Evolutionary conservation across 2,113 vertebrate species (phyloP).

Genomic region (Oreochromis aureus): DNA sequence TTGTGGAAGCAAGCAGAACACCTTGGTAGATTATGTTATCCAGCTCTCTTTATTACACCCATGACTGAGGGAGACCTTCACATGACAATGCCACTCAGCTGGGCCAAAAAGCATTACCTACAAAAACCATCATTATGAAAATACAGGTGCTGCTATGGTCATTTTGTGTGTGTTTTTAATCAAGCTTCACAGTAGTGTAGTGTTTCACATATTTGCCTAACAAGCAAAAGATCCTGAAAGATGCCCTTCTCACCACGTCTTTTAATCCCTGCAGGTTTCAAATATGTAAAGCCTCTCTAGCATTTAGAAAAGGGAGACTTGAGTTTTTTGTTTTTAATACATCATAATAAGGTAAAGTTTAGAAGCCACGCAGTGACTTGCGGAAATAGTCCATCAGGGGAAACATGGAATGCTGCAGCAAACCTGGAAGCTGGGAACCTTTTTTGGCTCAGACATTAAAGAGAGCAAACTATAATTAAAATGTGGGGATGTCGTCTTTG

Average conservation of each 20-base stretch:
- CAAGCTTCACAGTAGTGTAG: background rate
- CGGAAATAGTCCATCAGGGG: background rate
- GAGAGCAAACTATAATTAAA: background rate
- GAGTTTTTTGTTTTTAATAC: background rate
- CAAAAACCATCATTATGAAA: background rate
- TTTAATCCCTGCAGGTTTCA: background rate
- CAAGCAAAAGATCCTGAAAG: background rate
- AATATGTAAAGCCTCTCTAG: background rate
- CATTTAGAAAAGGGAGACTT: background rate
- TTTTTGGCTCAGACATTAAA: background rate
- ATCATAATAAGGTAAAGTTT: background rate
- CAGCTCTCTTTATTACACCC: background rate
- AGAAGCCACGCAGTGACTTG: background rate
- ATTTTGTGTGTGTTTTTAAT: fast-evolving
- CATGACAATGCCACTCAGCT: background rate
- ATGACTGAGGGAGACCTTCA: background rate
- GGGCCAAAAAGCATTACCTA: background rate
- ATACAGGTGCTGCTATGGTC: background rate
- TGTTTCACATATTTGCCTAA: background rate
- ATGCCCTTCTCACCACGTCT: background rate
- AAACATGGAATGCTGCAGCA: background rate
- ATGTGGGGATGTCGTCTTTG: background rate
- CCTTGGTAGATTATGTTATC: background rate
- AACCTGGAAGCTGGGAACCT: background rate
- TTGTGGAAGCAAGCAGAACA: background rate